Percentiles rank a stretch among this genome's conserved stretches.
phyloP scores from a whole-genome alignment of 1,140 invertebrate genomes.

The Daktulosphaira vitifoliae region DNA sequence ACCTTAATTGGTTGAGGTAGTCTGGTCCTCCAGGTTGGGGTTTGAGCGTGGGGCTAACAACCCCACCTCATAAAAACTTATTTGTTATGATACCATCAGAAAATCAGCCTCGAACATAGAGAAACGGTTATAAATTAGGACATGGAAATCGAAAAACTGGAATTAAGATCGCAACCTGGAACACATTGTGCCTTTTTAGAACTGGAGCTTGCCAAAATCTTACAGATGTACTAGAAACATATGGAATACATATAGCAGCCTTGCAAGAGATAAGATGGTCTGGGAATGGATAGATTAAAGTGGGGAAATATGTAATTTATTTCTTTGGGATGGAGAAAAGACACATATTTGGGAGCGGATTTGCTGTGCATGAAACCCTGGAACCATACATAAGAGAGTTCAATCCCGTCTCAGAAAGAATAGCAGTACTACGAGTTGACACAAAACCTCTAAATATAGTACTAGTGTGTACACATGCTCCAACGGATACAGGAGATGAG shows the following conservation, averaged over 20 bases:
- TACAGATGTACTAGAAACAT: no score
- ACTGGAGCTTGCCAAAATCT: not conserved
- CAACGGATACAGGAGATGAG: not conserved
- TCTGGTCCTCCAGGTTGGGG: no score
- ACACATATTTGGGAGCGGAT: not conserved
- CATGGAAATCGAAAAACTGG: not conserved
- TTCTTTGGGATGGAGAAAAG: not conserved
- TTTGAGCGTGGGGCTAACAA: no score
- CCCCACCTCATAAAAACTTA: no score
- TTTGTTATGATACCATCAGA: not conserved
- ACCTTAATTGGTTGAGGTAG: no score
- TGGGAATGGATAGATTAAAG: not conserved
- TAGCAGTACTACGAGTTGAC: no score
- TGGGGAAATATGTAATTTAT: not conserved
- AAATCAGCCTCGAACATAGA: not conserved
- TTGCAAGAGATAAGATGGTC: no score
- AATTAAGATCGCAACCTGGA: not conserved
- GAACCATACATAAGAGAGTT: no score
- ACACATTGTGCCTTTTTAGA: not conserved
- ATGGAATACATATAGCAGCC: not conserved
- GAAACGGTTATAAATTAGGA: not conserved
- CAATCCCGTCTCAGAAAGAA: no score
- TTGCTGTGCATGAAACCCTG: no score
- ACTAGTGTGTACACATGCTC: no score
- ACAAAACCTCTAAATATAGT: no score